These are phyloP conservation scores for Drosophila lini DNA, from an alignment of 1,140 invertebrate species.

Conservation along the genomic window DNA sequence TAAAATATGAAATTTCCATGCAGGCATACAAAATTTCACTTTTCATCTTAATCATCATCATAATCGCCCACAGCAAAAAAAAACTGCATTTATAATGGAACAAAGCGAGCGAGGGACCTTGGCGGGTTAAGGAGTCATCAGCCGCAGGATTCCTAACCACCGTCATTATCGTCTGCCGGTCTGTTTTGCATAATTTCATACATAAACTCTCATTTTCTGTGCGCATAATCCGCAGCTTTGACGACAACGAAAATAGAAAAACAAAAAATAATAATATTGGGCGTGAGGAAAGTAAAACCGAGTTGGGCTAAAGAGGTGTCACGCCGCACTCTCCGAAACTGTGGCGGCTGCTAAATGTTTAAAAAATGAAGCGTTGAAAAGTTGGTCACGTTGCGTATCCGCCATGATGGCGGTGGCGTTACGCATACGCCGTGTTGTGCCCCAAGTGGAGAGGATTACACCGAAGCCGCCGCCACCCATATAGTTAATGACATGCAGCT, in stretches of 20 bases:
- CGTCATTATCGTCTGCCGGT: constrained; percentile 47
- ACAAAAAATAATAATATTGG: not conserved
- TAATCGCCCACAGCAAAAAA: constrained; percentile 27
- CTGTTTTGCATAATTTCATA: constrained; percentile 72
- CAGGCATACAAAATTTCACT: constrained; percentile 22
- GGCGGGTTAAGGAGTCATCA: constrained; percentile 42
- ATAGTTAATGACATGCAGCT: constrained; percentile 82
- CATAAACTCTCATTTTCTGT: constrained; percentile 73
- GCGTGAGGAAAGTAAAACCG: constrained; percentile 7
- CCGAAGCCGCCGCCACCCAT: constrained; percentile 29
- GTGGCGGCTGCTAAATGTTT: constrained; percentile 58
- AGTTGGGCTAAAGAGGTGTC: constrained; percentile 53
- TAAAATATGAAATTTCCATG: constrained; percentile 65
- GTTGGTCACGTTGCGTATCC: constrained; percentile 68
- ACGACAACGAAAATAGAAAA: constrained; percentile 52
- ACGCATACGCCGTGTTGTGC: constrained; percentile 61
- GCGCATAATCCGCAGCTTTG: constrained; percentile 69
- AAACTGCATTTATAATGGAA: constrained; percentile 38
- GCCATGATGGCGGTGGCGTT: constrained; percentile 45
- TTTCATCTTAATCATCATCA: constrained; percentile 52
- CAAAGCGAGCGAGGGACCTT: constrained; percentile 28
- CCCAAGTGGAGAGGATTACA: constrained; percentile 56
- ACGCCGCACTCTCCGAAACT: constrained; percentile 23
- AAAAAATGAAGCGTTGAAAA: constrained; percentile 77
- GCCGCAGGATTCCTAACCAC: constrained; percentile 35